Evolutionary conservation across 2,888 invertebrate genomes (phyloP), one percentile per base, ranked within the genome.

Genomic region (Drosophila macrothrix): DNA sequence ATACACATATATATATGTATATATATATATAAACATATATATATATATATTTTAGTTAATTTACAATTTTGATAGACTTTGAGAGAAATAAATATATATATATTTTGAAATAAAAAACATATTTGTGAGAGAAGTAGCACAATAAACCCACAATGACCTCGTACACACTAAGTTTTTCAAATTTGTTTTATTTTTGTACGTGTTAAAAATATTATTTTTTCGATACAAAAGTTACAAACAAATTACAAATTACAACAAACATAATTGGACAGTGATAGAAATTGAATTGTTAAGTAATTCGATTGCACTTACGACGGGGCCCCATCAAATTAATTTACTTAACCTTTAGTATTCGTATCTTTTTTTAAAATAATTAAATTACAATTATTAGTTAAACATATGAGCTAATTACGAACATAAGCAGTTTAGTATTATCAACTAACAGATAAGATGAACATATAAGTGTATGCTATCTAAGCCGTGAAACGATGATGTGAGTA

Each of bases 51-150:
- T 79, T 76, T 87, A 88, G 86, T 88, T 88, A 88, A 88, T 83
- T 86, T 84, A 87, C 79, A 83, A 77, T 78, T 86, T 87, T 84
- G 74, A 88, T 88, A 87, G 86, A 84, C 77, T 87, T 88, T 83
- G 78, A 78, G 63, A 78, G 74, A 78, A 84, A 67, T 70, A 73
- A 56, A 56, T n/a, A 39, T 72, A 73, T 83, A 73, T 83, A 73
- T 86, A 82, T 81, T 83, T 88, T 85, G 73, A 88, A 88, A 82
- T 78, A 86, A 79, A 81, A 77, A 77, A 67, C n/a, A 65, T 69
- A 43, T 46, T 46, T 46, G 61, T 65, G 65, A 67, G 46, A 78
- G 60, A 67, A 56, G 43, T 54, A 29, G 69, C 70, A 66, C 58
- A 73, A 71, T 76, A 77, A 80, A 78, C 55, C 62, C 60, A 66